These are phyloP conservation scores for Drosophila punjabiensis DNA, from an alignment of 1,140 invertebrate species.

Conservation along the genomic window DNA sequence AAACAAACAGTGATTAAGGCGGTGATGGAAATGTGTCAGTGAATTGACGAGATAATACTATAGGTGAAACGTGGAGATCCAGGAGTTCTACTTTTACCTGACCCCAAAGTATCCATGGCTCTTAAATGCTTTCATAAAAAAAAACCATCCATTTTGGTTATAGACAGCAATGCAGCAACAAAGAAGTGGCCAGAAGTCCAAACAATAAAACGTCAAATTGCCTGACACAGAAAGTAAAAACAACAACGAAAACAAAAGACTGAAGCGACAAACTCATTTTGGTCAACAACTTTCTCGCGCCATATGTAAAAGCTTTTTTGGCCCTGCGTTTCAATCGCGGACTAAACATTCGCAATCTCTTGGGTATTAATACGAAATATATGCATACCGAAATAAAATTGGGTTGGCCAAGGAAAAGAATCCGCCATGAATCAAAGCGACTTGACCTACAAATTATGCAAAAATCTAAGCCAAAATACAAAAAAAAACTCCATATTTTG, in stretches of 20 bases:
- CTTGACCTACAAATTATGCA: conserved; percentile 69
- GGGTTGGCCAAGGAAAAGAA: conserved; percentile 35
- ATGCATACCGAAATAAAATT: conserved; percentile 12
- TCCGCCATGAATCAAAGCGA: conserved; percentile 35
- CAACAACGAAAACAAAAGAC: conserved; percentile 68
- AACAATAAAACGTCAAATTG: conserved; percentile 65
- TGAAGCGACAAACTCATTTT: conserved; percentile 75
- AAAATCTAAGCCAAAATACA: conserved; percentile 19
- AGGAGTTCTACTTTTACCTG: conserved; percentile 44
- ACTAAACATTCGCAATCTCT: conserved; percentile 51
- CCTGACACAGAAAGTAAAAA: conserved; percentile 56
- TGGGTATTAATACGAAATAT: conserved; percentile 17
- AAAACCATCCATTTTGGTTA: conserved; percentile 40
- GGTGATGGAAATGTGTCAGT: conserved; percentile 25
- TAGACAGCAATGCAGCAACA: conserved; percentile 20
- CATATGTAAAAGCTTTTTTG: conserved; percentile 42
- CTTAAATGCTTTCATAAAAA: conserved; percentile 30
- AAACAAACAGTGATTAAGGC: conserved; percentile 5
- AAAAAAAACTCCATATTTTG: conserved; percentile 18
- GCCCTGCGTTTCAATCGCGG: conserved; percentile 33
- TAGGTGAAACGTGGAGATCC: neutral
- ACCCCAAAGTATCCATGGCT: conserved; percentile 18
- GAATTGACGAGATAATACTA: neutral
- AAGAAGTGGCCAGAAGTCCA: conserved; percentile 20
- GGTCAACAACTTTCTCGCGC: conserved; percentile 64